Evolutionary conservation across 2,888 invertebrate genomes (phyloP).

Genomic region (Spodoptera littoralis): DNA sequence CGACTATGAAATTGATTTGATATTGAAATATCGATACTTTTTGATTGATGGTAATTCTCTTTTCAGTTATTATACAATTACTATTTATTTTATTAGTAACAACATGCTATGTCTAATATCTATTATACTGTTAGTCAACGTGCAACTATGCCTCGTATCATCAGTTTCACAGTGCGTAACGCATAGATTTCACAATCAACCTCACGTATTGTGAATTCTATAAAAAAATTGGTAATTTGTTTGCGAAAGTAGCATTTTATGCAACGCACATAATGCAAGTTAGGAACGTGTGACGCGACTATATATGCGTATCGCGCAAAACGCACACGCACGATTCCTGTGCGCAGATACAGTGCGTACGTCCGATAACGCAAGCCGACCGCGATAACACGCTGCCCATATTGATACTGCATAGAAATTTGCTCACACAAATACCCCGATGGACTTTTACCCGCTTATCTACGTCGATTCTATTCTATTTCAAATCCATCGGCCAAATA

Average conservation of each 20-base stretch:
- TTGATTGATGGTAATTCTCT: slow-evolving; percentile 22
- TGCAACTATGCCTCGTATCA: slow-evolving; percentile 69
- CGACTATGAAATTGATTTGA: slow-evolving; percentile 11
- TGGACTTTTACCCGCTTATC: slow-evolving; percentile 60
- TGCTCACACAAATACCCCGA: slow-evolving; percentile 65
- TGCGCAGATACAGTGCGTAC: slow-evolving; percentile 77
- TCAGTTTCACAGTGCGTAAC: slow-evolving; percentile 81
- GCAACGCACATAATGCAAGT: slow-evolving; percentile 64
- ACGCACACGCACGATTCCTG: slow-evolving; percentile 82
- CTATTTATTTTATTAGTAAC: slow-evolving; percentile 37
- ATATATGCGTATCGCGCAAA: slow-evolving; percentile 78
- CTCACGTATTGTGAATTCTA: slow-evolving; percentile 81
- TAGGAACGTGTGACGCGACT: slow-evolving; percentile 72
- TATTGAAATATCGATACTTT: slow-evolving; percentile 8
- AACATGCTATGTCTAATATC: slow-evolving; percentile 51
- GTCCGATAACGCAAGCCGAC: slow-evolving; percentile 76
- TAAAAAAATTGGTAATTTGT: slow-evolving; percentile 74
- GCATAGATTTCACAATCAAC: slow-evolving; percentile 80
- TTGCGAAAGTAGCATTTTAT: slow-evolving; percentile 83
- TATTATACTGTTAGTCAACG: slow-evolving; percentile 60
- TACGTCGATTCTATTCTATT: slow-evolving; percentile 34
- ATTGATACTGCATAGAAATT: slow-evolving; percentile 71
- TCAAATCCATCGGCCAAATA: slow-evolving; percentile 23
- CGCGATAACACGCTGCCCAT: slow-evolving; percentile 75
- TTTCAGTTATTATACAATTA: slow-evolving; percentile 11